Base-by-base conservation (phyloP, 2,888 invertebrate genomes). In the Stenolophus ochropezus region DNA sequence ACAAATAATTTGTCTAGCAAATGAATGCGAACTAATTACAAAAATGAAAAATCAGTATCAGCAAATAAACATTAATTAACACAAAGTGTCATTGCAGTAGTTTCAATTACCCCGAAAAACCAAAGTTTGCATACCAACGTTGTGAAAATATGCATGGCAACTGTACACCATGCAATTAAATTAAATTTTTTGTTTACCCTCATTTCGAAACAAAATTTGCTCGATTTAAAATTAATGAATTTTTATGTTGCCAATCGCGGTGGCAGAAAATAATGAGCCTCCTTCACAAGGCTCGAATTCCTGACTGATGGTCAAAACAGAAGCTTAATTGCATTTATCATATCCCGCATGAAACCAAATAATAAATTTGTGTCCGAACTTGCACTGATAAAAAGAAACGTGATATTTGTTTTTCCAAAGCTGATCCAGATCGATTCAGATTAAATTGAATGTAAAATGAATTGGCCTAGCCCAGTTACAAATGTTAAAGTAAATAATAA, bases 291-390 rank as follows among this genome's bases (percentile, higher is more conserved):
- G 47, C 14, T 49, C n/a, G 21, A 49, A 73, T 73, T 73, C 49
- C 71, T 47, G 71, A 47, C 16, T 6, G 18, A 4, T 11, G 23
- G 21, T 21, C 47, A 21, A 47, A 73, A 73, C 49, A 73, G 73
- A 14, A 14, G 23, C 73, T 73, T 47, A 49, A 73, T 73, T 73
- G 49, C 49, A 73, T 73, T 73, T 73, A 73, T 73, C 73, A 73
- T 73, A 49, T 49, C 8, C 6, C 21, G 47, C 73, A 49, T 73
- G 49, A 73, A 73, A 49, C 73, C 49, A 49, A 69, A 73, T 73
- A 49, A 47, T 73, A 21, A 11, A 69, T 69, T 69, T 69, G 49
- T 73, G 21, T 73, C 14, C 23, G 14, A 21, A 73, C 21, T 49
- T 49, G 49, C 73, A 21, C 5, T 27, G 23, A 49, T 18, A 73